Conservation (phyloP, 2,797 vertebrate species). For the Schizothorax lantsangensis region DNA sequence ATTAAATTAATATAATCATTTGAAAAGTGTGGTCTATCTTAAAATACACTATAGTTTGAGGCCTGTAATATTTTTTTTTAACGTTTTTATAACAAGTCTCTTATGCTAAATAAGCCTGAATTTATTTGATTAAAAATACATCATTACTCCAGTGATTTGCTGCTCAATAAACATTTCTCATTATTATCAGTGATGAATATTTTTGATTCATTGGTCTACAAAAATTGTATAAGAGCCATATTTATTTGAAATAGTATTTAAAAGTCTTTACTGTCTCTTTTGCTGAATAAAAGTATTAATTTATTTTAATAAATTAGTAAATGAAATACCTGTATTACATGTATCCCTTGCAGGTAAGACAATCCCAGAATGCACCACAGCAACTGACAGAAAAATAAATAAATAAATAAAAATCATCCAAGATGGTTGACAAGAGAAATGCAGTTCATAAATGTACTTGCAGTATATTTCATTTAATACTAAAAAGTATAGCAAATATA, state of each 20-base stretch:
- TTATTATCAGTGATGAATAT: background rate
- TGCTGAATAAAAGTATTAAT: background rate
- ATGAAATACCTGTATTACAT: background rate
- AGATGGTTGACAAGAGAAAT: background rate
- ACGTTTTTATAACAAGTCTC: background rate
- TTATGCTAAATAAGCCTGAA: background rate
- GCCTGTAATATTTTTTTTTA: background rate
- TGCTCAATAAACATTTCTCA: background rate
- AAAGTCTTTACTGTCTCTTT: background rate
- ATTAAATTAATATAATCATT: background rate
- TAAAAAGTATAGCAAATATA: background rate
- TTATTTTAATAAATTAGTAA: background rate
- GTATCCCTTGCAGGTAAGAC: background rate
- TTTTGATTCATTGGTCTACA: background rate
- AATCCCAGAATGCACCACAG: background rate
- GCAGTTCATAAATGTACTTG: background rate
- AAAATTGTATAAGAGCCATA: background rate
- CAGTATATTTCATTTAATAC: background rate
- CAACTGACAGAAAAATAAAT: background rate
- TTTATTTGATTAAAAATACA: background rate
- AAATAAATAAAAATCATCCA: background rate
- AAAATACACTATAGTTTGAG: background rate
- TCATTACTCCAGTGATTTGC: background rate
- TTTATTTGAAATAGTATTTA: background rate
- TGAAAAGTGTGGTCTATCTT: background rate